Percentiles rank a stretch among this genome's conserved stretches.
These are phyloP conservation scores for Datnioides undecimradiatus DNA, from an alignment of 2,113 vertebrate genomes.

Conservation along the genomic window DNA sequence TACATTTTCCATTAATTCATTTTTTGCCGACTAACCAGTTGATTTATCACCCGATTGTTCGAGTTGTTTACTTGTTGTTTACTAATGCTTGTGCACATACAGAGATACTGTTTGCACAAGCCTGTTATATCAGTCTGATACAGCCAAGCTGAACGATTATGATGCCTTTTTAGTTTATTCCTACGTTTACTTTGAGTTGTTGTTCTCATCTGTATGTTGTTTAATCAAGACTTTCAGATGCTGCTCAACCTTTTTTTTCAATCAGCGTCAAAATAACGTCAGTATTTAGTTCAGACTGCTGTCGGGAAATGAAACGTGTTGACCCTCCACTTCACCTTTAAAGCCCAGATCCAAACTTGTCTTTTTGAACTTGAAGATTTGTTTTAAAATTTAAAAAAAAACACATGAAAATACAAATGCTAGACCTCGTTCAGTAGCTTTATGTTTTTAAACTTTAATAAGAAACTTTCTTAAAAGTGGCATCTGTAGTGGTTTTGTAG, in stretches of 20 bases:
- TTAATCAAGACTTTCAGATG: background rate
- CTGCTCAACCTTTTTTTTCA: background rate
- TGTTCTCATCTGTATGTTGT: background rate
- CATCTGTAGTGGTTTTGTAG: background rate
- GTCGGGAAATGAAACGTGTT: background rate
- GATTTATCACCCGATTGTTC: too few relatives aligned
- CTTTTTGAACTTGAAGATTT: background rate
- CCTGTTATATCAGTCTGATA: too few relatives aligned
- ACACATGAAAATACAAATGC: too few relatives aligned
- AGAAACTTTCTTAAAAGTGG: background rate
- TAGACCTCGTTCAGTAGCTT: too few relatives aligned
- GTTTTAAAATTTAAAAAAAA: background rate
- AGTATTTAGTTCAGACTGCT: background rate
- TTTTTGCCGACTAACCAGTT: too few relatives aligned
- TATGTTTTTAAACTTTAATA: background rate
- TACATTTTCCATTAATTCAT: too few relatives aligned
- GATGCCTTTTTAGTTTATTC: background rate
- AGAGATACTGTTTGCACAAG: too few relatives aligned
- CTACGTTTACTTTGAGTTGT: background rate
- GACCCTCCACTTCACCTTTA: background rate
- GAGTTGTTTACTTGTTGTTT: too few relatives aligned
- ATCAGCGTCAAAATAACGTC: background rate
- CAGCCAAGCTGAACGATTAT: background rate
- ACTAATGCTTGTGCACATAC: too few relatives aligned
- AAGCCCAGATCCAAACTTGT: background rate